phyloP scores from a whole-genome alignment of 2,113 vertebrate genomes.

The Marmota flaviventris region DNA sequence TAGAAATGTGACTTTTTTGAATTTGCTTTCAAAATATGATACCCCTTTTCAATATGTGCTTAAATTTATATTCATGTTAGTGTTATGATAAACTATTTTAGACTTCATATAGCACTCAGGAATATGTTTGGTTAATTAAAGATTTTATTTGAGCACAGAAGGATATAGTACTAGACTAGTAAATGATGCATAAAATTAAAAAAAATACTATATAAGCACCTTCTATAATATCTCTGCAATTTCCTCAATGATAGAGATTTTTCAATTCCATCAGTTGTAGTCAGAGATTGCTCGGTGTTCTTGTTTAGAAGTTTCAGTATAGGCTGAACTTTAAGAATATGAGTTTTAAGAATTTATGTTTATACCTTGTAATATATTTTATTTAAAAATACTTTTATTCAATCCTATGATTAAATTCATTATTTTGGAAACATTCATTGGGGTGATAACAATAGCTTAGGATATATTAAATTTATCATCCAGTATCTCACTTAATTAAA shows the following conservation, averaged over 20 bases:
- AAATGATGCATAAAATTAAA: not conserved
- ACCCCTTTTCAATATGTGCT: not conserved
- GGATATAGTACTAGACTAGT: conserved; percentile 7
- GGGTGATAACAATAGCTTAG: not conserved
- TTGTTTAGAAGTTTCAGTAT: conserved; percentile 46
- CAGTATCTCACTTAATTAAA: conserved; percentile 52
- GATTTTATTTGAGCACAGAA: conserved; percentile 69
- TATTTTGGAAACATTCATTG: conserved; percentile 20
- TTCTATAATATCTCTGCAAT: not conserved
- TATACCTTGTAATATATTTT: conserved; percentile 60
- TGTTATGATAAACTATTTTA: not conserved
- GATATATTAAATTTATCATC: conserved; percentile 33
- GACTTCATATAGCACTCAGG: not conserved
- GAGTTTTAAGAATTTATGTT: conserved; percentile 23
- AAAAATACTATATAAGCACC: not conserved
- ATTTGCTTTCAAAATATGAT: conserved; percentile 66
- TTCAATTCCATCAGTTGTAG: conserved; percentile 5
- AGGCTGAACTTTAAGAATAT: conserved; percentile 50
- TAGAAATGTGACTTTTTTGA: conserved; percentile 51
- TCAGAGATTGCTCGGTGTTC: conserved; percentile 46
- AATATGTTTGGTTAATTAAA: conserved; percentile 70
- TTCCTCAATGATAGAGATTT: conserved; percentile 23
- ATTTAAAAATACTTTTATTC: conserved; percentile 62
- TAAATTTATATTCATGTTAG: conserved; percentile 55
- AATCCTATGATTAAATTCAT: not conserved